Conservation (phyloP, 2,888 invertebrate species). For the Cephus sareptanus region DNA sequence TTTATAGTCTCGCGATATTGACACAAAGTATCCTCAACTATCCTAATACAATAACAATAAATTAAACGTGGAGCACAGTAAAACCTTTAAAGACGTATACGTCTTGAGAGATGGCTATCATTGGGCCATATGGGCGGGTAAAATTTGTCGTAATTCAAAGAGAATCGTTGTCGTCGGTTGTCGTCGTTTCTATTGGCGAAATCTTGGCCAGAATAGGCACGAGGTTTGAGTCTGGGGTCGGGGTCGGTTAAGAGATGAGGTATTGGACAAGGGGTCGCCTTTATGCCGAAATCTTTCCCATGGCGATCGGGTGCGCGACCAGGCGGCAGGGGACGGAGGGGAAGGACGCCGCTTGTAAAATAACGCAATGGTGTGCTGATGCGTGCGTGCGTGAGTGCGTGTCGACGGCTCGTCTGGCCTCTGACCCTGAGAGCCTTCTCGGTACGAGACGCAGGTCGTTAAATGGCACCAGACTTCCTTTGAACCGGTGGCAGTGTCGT, state of each 20-base stretch:
- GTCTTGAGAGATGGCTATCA: no score
- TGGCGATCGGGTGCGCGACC: slow-evolving; percentile 40
- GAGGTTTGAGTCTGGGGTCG: no score
- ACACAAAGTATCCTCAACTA: no score
- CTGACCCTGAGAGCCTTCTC: slow-evolving; percentile 53
- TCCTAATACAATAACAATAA: no score
- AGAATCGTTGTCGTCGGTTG: slow-evolving; percentile 4
- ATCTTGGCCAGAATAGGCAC: slow-evolving; percentile 1
- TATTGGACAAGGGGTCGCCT: slow-evolving; percentile 32
- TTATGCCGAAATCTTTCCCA: slow-evolving; percentile 50
- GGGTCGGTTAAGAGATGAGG: background rate
- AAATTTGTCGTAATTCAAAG: background rate
- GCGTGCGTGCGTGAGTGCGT: slow-evolving; percentile 25
- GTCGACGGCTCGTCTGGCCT: slow-evolving; percentile 48
- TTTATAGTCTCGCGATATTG: no score
- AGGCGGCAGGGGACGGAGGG: slow-evolving; percentile 1
- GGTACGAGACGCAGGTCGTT: slow-evolving; percentile 51
- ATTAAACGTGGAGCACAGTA: no score
- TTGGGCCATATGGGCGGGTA: no score
- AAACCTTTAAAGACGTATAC: no score
- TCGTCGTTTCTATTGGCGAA: background rate
- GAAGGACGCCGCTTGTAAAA: slow-evolving; percentile 8
- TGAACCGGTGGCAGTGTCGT: slow-evolving; percentile 53
- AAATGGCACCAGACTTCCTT: slow-evolving; percentile 59
- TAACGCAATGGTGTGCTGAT: no score